Percentiles rank a stretch among this genome's conserved stretches.
Conservation (phyloP, 2,797 vertebrate species). For the Emydoidea blandingii region DNA sequence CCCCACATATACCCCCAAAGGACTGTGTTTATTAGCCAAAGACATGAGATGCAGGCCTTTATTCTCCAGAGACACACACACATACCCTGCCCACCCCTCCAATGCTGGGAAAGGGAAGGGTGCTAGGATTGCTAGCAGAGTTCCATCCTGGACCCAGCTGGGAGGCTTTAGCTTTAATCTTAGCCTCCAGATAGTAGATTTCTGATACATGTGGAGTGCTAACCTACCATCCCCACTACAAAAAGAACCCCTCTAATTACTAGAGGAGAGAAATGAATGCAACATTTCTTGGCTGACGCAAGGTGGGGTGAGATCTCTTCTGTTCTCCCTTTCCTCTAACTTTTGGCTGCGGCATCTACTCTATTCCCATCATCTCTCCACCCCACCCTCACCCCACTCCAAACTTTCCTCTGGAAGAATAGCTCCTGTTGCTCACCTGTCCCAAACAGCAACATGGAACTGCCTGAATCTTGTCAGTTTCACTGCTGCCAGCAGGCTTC, state of each 20-base stretch:
- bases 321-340: fast-evolving
- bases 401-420: no score
- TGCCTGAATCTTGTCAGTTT: neutral
- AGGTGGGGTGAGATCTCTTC: fast-evolving
- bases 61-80: neutral
- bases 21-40: neutral
- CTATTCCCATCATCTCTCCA: neutral
- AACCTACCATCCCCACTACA: neutral
- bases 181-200: neutral
- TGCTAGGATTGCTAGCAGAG: neutral
- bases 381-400: no score
- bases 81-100: neutral
- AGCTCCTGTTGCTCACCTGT: no score
- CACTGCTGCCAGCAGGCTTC: neutral
- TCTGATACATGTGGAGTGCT: neutral
- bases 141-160: neutral
- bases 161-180: neutral
- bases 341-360: fast-evolving
- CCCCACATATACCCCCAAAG: neutral
- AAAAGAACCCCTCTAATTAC: neutral
- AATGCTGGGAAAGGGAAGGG: neutral
- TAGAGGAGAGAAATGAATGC: fast-evolving
- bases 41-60: neutral
- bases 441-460: neutral
- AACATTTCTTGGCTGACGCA: fast-evolving